Evolutionary conservation across 2,113 vertebrate genomes (phyloP).

Genomic region (Globicephala melas): DNA sequence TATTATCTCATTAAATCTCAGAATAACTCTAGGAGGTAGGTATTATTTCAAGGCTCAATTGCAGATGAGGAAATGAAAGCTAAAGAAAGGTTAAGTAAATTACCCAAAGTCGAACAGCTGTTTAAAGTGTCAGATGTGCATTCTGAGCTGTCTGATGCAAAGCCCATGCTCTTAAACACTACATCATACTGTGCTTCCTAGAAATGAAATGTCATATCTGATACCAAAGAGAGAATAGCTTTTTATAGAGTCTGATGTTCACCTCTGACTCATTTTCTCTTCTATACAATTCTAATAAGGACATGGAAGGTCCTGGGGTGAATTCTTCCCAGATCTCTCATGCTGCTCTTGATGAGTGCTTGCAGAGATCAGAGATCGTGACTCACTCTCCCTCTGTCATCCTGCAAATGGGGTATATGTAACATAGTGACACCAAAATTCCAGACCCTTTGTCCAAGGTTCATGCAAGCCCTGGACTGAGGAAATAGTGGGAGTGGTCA

Average conservation of each 20-base stretch:
- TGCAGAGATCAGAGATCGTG: fast-evolving
- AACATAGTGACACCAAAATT: neutral
- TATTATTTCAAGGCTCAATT: neutral
- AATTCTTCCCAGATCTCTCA: neutral
- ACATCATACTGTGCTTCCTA: neutral
- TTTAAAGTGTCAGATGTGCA: neutral
- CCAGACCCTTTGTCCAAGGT: neutral
- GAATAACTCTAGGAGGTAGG: neutral
- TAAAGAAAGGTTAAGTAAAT: conserved; percentile 35
- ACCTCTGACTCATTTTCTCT: neutral
- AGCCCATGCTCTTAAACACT: neutral
- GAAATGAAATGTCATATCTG: neutral
- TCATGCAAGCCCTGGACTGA: neutral
- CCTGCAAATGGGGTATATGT: neutral
- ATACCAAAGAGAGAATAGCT: neutral
- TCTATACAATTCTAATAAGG: neutral
- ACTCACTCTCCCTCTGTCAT: neutral
- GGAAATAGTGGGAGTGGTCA: neutral
- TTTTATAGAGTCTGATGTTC: neutral
- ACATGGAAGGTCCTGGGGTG: neutral
- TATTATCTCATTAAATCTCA: neutral
- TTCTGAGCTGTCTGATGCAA: neutral
- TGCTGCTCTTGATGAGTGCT: neutral
- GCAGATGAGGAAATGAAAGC: neutral
- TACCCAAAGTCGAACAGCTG: neutral